Percentiles rank a stretch among this genome's conserved stretches.
phyloP scores from a whole-genome alignment of 2,797 vertebrate genomes.

The Sebastes oblongus region DNA sequence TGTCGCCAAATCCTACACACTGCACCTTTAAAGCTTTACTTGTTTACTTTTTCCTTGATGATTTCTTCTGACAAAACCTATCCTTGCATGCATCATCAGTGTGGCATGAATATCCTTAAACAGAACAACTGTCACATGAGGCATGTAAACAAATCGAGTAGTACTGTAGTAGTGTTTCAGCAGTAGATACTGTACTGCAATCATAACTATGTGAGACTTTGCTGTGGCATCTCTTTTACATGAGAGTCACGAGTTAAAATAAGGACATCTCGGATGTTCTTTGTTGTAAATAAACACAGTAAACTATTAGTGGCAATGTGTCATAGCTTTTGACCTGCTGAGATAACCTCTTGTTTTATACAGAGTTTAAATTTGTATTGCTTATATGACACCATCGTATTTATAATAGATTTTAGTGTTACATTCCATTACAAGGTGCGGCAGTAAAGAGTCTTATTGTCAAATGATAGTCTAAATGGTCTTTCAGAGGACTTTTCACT shows the following conservation, averaged over 20 bases:
- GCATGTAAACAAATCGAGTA: neutral
- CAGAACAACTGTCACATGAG: neutral
- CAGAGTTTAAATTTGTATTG: conserved; percentile 22
- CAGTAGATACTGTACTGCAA: neutral
- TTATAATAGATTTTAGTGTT: neutral
- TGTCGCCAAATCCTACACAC: too few relatives aligned
- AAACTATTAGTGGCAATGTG: conserved; percentile 14
- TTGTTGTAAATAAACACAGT: conserved; percentile 26
- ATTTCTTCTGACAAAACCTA: neutral
- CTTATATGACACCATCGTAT: neutral
- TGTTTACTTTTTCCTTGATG: neutral
- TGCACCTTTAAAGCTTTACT: neutral
- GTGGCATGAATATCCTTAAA: neutral
- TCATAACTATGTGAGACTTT: neutral
- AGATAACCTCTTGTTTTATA: conserved; percentile 11
- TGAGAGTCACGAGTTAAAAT: conserved; percentile 23
- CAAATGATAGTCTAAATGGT: neutral
- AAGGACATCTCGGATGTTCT: neutral
- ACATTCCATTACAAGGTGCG: neutral
- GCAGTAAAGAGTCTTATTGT: neutral
- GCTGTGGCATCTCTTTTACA: neutral
- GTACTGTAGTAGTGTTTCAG: neutral
- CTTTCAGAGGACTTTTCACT: neutral
- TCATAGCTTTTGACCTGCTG: conserved; percentile 14
- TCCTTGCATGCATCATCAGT: neutral